Evolutionary conservation across 2,113 vertebrate genomes (phyloP), one percentile per base, ranked within the genome.

Genomic region (Telmatochromis brachygnathus): DNA sequence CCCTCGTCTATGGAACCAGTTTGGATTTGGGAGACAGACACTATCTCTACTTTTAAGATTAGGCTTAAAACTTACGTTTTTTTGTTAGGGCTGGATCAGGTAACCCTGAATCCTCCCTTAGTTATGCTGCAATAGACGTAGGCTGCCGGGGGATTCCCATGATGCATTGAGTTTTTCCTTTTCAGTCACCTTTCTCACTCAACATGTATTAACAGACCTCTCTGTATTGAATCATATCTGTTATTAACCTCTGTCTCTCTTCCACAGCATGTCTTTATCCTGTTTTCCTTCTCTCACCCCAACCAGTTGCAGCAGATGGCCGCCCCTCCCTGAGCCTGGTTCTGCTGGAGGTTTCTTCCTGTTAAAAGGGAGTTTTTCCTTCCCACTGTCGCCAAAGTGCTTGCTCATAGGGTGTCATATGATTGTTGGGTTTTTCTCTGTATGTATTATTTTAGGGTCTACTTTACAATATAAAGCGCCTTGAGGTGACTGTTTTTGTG

Each of bases 251-350:
- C 53, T 12, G 53, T 0, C n/a, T 54, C 53, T 54, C 53, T 4
- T 54, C n/a, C 53, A 23, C 53, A 23, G 6, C 10, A 23, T 54
- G 53, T 54, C 53, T 35, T 54, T 6, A 54, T 23, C 53, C 53
- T 0, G 1, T 54, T 6, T 54, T 2, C 1, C n/a, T 54, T 13
- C 53, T 54, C 53, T 7, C 53, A 54, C 11, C 2, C 53, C 11
- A 13, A 55, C 0, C 4, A 0, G 0, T 55, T 0, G 0, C 21
- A 13, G 53, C 53, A 55, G 11, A 23, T 23, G 21, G 21, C 53
- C 2, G 14, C 14, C 14, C 14, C 8, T 58, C 56, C 26, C 56
- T 6, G 14, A 30, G 26, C 8, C 26, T 30, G 26, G 26, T 58
- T 58, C 13, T 9, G 55, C 13, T 0, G 0, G 26, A 58, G 55